A percentile compares a stretch with the other conserved stretches of the same genome.
These are phyloP conservation scores for Denticeps clupeoides DNA, from an alignment of 2,797 vertebrate genomes.

Conservation along the genomic window DNA sequence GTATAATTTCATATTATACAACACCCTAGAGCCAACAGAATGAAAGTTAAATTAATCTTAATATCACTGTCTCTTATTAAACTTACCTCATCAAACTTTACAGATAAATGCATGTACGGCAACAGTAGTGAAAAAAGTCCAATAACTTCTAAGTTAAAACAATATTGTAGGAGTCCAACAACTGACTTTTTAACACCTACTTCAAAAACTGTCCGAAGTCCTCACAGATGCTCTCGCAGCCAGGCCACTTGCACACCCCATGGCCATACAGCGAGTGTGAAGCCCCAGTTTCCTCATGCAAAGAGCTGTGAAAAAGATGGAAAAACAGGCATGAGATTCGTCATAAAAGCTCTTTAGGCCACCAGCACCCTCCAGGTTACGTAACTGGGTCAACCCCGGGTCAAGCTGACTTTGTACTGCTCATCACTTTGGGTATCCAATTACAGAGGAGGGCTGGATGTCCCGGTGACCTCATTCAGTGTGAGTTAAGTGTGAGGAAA, in stretches of 20 bases:
- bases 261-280: conserved; percentile 95
- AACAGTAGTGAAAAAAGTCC: too few relatives aligned
- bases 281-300: conserved; percentile 89
- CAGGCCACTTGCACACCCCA: conserved; percentile 98
- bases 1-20: too few relatives aligned
- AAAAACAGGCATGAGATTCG: conserved; percentile 57
- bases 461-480: too few relatives aligned
- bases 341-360: conserved; percentile 61
- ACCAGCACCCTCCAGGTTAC: conserved; percentile 67
- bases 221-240: conserved; percentile 97
- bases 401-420: conserved; percentile 67
- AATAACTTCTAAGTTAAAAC: too few relatives aligned
- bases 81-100: too few relatives aligned
- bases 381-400: conserved; percentile 68
- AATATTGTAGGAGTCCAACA: too few relatives aligned
- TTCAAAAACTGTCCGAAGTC: conserved; percentile 99
- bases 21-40: too few relatives aligned
- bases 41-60: too few relatives aligned
- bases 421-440: conserved; percentile 61
- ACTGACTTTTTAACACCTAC: too few relatives aligned
- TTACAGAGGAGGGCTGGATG: conserved; percentile 66
- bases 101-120: too few relatives aligned
- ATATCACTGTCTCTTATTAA: too few relatives aligned
- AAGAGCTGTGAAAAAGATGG: conserved; percentile 80
- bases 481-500: too few relatives aligned